These are phyloP conservation scores for Aradophagus sp. DNA, from an alignment of 1,140 invertebrate species.

Conservation along the genomic window DNA sequence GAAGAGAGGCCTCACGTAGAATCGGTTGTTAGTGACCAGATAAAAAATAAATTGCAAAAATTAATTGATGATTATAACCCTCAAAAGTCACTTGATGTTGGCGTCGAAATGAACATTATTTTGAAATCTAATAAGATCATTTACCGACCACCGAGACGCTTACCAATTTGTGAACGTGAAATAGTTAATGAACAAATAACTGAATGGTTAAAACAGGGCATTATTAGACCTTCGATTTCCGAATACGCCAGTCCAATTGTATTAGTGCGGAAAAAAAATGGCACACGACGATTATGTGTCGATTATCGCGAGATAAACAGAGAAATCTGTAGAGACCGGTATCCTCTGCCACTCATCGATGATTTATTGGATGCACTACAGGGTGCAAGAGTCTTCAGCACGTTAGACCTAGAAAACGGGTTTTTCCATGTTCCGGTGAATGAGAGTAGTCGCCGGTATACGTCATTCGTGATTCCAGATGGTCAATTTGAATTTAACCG, in stretches of 20 bases:
- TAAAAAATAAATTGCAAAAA: background rate
- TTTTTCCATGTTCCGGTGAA: background rate
- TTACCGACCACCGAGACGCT: slow-evolving; percentile 1
- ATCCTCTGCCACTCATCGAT: background rate
- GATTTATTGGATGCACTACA: background rate
- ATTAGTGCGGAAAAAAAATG: too few species aligned
- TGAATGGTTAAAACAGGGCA: too few species aligned
- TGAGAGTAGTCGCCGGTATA: background rate
- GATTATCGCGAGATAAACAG: background rate
- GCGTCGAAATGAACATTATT: slow-evolving; percentile 14
- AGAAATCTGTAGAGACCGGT: background rate
- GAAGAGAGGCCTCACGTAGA: background rate
- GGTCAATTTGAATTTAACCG: background rate
- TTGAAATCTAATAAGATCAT: slow-evolving; percentile 7
- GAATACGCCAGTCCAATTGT: too few species aligned
- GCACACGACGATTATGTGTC: background rate
- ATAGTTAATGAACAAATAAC: too few species aligned
- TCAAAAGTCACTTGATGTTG: background rate
- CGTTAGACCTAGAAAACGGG: background rate
- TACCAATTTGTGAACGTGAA: too few species aligned
- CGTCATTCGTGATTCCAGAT: background rate
- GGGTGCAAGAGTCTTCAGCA: background rate
- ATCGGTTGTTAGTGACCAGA: background rate
- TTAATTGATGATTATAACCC: slow-evolving; percentile 16
- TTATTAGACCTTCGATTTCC: too few species aligned